These are phyloP conservation scores for Colletes latitarsis DNA, from an alignment of 1,140 invertebrate species.

Conservation along the genomic window DNA sequence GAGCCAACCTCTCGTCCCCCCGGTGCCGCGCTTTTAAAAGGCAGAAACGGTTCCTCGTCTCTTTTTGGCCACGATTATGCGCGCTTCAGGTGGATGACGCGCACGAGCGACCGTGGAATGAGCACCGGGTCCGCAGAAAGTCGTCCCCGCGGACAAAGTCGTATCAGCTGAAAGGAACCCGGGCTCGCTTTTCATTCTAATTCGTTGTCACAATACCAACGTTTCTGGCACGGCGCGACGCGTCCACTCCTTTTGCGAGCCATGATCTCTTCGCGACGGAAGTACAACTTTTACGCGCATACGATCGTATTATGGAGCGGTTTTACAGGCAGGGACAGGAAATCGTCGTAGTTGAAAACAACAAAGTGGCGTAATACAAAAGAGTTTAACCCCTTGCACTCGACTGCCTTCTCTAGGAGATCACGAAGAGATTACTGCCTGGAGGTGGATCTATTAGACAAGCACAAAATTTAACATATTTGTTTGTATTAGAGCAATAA, in stretches of 20 bases:
- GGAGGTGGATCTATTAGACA: too few relatives aligned
- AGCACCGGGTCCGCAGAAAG: constrained; percentile 4
- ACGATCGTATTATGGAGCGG: too few relatives aligned
- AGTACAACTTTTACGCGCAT: too few relatives aligned
- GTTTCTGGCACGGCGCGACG: not conserved
- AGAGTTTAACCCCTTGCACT: too few relatives aligned
- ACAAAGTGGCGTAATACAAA: too few relatives aligned
- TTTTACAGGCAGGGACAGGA: too few relatives aligned
- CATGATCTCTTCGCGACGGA: not conserved
- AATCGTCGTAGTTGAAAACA: too few relatives aligned
- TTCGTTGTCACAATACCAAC: constrained; percentile 45
- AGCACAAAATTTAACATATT: too few relatives aligned
- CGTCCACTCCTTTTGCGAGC: not conserved
- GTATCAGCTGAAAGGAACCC: constrained; percentile 29
- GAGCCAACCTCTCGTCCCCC: not conserved
- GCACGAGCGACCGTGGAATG: constrained; percentile 3
- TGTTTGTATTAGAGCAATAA: too few relatives aligned
- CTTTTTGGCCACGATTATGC: constrained; percentile 41
- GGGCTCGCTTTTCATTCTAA: constrained; percentile 47
- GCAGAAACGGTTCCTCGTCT: constrained; percentile 42
- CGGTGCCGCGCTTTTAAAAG: constrained; percentile 50
- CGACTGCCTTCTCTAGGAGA: too few relatives aligned
- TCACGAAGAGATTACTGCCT: too few relatives aligned
- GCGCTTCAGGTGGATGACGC: constrained; percentile 31
- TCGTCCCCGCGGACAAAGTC: constrained; percentile 42